Percentiles rank a stretch among this genome's conserved stretches.
Conservation (phyloP, 1,140 invertebrate species). For the Dryas iulia region DNA sequence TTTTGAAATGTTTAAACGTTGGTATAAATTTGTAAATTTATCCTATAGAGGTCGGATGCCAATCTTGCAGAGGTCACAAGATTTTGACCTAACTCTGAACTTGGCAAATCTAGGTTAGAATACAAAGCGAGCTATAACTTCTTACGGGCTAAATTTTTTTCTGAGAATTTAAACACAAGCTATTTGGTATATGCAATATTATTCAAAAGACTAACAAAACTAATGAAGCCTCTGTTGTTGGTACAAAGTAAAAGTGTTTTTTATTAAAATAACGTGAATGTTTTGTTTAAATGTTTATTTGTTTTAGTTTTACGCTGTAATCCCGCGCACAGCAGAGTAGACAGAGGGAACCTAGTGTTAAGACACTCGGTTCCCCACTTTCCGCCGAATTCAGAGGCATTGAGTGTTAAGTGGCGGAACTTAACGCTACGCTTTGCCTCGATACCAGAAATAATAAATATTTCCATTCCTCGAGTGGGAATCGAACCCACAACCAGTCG, state of each 20-base stretch:
- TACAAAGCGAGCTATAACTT: slow-evolving; percentile 21
- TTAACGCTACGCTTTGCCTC: too few species aligned
- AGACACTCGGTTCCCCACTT: too few species aligned
- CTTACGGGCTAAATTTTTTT: slow-evolving; percentile 1
- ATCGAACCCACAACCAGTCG: too few species aligned
- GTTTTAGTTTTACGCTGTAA: too few species aligned
- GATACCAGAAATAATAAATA: too few species aligned
- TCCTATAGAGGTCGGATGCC: slow-evolving; percentile 17
- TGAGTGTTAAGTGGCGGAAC: too few species aligned
- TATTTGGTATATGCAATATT: slow-evolving; percentile 9
- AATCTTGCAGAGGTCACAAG: slow-evolving; percentile 26
- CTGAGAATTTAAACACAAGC: slow-evolving; percentile 5
- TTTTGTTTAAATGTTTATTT: neutral
- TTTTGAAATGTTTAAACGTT: neutral
- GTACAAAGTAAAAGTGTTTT: neutral
- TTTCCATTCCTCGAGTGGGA: too few species aligned
- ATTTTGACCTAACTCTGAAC: slow-evolving; percentile 22
- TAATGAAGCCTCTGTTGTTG: slow-evolving; percentile 3
- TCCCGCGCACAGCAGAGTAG: too few species aligned
- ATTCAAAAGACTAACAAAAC: neutral
- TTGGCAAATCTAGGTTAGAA: slow-evolving; percentile 30
- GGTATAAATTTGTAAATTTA: neutral
- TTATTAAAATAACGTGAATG: neutral
- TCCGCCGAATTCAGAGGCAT: too few species aligned
- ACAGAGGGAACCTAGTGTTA: too few species aligned